Evolutionary conservation across 2,113 vertebrate species (phyloP).

Genomic region (Chunga burmeisteri): DNA sequence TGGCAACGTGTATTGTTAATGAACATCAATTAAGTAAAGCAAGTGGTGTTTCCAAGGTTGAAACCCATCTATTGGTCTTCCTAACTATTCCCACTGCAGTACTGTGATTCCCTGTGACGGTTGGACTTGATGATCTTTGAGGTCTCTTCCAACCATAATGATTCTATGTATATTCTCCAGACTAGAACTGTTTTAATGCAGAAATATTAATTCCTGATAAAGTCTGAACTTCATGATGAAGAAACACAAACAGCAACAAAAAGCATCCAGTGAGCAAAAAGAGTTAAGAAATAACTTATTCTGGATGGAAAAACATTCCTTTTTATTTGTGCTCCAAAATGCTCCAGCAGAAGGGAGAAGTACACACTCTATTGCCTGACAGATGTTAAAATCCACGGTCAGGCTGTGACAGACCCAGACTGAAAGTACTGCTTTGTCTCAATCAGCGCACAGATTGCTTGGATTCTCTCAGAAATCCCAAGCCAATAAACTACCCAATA

Average conservation of each 20-base stretch:
- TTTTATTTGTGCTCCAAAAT: background rate
- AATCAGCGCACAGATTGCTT: background rate
- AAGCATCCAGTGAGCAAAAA: background rate
- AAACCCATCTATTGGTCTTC: background rate
- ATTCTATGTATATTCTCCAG: fast-evolving
- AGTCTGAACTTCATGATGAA: background rate
- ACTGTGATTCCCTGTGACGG: background rate
- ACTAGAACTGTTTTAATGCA: background rate
- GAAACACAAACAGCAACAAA: background rate
- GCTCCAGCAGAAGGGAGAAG: background rate
- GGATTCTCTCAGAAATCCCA: background rate
- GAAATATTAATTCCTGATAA: background rate
- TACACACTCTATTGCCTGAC: background rate
- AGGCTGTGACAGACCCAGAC: background rate
- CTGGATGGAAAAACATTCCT: background rate
- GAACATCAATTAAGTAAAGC: background rate
- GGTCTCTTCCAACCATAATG: too few relatives aligned
- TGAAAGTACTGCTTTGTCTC: background rate
- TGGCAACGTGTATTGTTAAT: background rate
- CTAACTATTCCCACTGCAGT: background rate
- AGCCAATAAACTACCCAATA: background rate
- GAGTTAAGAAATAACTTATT: background rate
- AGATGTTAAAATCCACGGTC: background rate
- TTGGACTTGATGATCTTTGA: too few relatives aligned
- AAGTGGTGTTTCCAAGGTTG: background rate